phyloP scores from a whole-genome alignment of 2,797 vertebrate species.

The Labroides dimidiatus region DNA sequence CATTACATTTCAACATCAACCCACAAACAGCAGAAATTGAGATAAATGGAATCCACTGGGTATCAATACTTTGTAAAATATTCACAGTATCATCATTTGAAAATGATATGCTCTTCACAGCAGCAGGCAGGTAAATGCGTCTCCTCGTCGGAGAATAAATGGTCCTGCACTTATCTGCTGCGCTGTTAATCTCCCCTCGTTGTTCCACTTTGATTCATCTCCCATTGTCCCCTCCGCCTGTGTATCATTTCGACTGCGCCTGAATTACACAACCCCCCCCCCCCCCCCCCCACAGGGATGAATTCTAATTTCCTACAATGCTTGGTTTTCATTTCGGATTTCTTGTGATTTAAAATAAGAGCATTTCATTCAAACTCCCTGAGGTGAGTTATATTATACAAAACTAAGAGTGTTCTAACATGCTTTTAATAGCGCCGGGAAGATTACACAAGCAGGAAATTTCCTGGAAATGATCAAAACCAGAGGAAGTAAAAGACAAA shows the following conservation, averaged over 20 bases:
- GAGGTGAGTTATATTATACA: not conserved
- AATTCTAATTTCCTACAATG: conserved; percentile 5
- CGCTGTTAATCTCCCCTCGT: conserved; percentile 26
- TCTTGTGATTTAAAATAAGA: conserved; percentile 14
- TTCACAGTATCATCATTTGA: not conserved
- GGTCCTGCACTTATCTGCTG: not conserved
- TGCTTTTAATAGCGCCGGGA: not conserved
- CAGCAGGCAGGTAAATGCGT: conserved; percentile 17
- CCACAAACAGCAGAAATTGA: not conserved
- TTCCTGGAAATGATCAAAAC: not conserved
- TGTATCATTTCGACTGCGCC: conserved; percentile 13
- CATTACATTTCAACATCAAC: not conserved
- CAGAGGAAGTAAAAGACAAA: not conserved
- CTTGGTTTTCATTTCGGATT: not conserved
- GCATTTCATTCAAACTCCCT: conserved; percentile 1
- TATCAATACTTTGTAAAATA: conserved; percentile 6
- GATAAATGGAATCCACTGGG: not conserved
- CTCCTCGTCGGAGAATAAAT: conserved; percentile 5
- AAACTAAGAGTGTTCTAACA: not conserved
- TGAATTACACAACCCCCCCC: conserved; percentile 4
- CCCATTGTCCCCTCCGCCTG: not conserved
- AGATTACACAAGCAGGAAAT: not conserved
- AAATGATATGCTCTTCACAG: conserved; percentile 11
- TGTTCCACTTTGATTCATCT: conserved; percentile 31
- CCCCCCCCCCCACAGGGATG: not conserved